A percentile compares a stretch with the other conserved stretches of the same genome.
Evolutionary conservation across 2,888 invertebrate genomes (phyloP).

Genomic region (Microctonus aethiopoides): DNA sequence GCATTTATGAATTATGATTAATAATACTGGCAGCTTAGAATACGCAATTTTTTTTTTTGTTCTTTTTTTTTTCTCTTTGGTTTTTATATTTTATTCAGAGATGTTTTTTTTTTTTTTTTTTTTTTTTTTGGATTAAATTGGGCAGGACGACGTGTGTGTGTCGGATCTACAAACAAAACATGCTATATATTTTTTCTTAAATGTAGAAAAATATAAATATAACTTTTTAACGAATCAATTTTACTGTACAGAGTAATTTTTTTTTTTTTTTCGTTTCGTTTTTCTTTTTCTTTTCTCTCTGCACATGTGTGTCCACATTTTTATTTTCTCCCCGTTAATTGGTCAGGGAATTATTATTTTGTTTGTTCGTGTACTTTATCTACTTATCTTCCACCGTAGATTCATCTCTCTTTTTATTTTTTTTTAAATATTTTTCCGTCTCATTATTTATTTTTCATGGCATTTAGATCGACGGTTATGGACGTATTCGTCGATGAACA

Average conservation of each 20-base stretch:
- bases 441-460: conserved; percentile 23
- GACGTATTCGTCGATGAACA: conserved; percentile 37
- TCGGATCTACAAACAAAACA: conserved; percentile 36
- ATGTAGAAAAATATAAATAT: conserved; percentile 45
- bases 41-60: conserved; percentile 31
- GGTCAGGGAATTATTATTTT: background rate
- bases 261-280: background rate
- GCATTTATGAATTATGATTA: conserved; percentile 62
- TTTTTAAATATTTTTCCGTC: background rate
- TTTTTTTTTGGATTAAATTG: conserved; percentile 18
- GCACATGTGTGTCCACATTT: background rate
- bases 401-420: background rate
- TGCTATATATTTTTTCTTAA: conserved; percentile 31
- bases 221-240: conserved; percentile 37
- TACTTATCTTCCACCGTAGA: background rate
- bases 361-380: background rate
- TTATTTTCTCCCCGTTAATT: background rate
- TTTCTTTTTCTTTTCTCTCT: conserved; percentile 11
- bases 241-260: conserved; percentile 8
- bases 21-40: conserved; percentile 61
- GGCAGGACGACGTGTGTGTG: conserved; percentile 32
- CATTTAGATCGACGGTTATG: conserved; percentile 33
- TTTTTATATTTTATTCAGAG: conserved; percentile 2
- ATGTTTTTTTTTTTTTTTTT: conserved; percentile 2
- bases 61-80: background rate